Conservation (phyloP, 2,113 vertebrate species). For the Gavia stellata region DNA sequence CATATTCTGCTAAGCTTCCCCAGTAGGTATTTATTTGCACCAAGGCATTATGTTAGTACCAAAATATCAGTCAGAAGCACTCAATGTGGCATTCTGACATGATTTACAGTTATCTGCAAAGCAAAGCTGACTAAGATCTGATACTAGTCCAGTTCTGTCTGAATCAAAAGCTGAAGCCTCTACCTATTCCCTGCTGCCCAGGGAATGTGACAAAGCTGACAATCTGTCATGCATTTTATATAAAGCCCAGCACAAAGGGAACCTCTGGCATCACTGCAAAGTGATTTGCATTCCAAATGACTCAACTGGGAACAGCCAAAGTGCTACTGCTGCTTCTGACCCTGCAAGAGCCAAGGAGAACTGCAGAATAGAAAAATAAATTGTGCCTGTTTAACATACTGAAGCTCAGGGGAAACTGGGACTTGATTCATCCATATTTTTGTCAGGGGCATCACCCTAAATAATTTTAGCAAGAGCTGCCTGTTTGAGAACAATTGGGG, state of each 20-base stretch:
- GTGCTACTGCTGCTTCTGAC: constrained; percentile 55
- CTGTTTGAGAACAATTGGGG: constrained; percentile 33
- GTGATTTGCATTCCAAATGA: constrained; percentile 51
- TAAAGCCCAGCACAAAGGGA: constrained; percentile 44
- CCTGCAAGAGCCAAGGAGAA: constrained; percentile 44
- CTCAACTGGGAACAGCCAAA: constrained; percentile 45
- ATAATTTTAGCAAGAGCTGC: constrained; percentile 57
- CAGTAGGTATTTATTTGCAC: not conserved
- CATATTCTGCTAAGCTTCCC: not conserved
- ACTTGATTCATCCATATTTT: constrained; percentile 45
- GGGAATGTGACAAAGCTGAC: constrained; percentile 28
- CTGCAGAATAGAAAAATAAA: constrained; percentile 31
- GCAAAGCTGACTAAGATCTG: not conserved
- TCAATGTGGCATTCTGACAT: not conserved
- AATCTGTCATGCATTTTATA: constrained; percentile 24
- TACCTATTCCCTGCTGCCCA: constrained; percentile 3
- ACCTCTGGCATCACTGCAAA: constrained; percentile 48
- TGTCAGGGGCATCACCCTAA: constrained; percentile 57
- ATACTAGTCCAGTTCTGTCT: not conserved
- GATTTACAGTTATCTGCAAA: not conserved
- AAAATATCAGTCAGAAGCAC: not conserved
- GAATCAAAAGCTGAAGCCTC: not conserved
- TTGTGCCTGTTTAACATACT: constrained; percentile 6
- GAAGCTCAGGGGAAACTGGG: constrained; percentile 38
- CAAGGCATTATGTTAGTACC: not conserved